A percentile compares a stretch with the other conserved stretches of the same genome.
These are phyloP conservation scores for Sebastes miniatus DNA, from an alignment of 2,797 vertebrate genomes.

Conservation along the genomic window DNA sequence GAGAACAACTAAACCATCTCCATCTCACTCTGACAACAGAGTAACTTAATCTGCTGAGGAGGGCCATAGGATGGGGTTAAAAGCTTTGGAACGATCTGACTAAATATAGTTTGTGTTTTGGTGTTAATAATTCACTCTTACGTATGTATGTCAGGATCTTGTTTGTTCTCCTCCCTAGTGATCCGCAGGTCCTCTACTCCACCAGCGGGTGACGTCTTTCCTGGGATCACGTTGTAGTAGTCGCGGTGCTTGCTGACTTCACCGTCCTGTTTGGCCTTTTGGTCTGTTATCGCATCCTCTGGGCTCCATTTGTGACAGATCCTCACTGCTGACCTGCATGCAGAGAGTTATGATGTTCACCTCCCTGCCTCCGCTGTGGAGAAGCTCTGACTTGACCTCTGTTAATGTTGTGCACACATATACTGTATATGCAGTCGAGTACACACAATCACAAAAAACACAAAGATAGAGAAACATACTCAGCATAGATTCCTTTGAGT, in stretches of 20 bases:
- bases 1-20: background rate
- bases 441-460: background rate
- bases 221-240: slow-evolving; percentile 90
- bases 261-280: slow-evolving; percentile 53
- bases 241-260: slow-evolving; percentile 51
- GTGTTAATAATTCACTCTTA: slow-evolving; percentile 9
- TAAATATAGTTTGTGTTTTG: background rate
- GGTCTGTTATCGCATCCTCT: slow-evolving; percentile 55
- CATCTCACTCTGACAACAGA: background rate
- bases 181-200: slow-evolving; percentile 78
- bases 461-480: background rate
- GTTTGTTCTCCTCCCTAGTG: slow-evolving; percentile 67
- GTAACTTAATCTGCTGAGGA: background rate
- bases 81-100: background rate
- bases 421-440: too few relatives aligned
- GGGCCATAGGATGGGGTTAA: background rate
- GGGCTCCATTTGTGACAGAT: slow-evolving; percentile 41
- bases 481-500: background rate
- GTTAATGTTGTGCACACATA: background rate
- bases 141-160: slow-evolving; percentile 58
- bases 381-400: background rate
- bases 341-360: background rate
- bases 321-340: slow-evolving; percentile 45
- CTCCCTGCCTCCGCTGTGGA: background rate
- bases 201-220: slow-evolving; percentile 82